Percentiles rank a stretch among this genome's conserved stretches.
These are phyloP conservation scores for Malacosoma neustria DNA, from an alignment of 2,888 invertebrate species.

Conservation along the genomic window DNA sequence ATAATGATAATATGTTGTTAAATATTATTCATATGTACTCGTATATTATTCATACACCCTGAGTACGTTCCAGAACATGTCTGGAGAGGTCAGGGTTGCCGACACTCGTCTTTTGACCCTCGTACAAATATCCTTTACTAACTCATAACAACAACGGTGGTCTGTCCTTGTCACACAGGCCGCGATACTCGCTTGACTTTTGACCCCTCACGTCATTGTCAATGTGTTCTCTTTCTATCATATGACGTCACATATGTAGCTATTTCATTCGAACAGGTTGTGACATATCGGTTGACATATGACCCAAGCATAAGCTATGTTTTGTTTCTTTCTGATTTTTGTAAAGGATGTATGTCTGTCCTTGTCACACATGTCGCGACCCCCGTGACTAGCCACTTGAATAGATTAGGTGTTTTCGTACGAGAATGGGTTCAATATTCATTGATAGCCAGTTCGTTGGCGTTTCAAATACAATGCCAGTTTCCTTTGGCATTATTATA, in stretches of 20 bases:
- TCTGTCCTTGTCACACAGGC: slow-evolving; percentile 50
- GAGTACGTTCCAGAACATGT: slow-evolving; percentile 51
- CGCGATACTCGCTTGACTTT: slow-evolving; percentile 69
- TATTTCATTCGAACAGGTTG: slow-evolving; percentile 63
- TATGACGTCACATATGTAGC: slow-evolving; percentile 24
- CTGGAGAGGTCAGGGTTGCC: slow-evolving; percentile 69
- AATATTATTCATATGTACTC: not conserved
- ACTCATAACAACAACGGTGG: slow-evolving; percentile 27
- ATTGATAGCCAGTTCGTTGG: slow-evolving; percentile 65
- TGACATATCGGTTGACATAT: slow-evolving; percentile 72
- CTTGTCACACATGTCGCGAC: slow-evolving; percentile 58
- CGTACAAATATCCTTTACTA: slow-evolving; percentile 32
- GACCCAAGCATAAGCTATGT: slow-evolving; percentile 52
- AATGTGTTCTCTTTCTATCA: slow-evolving; percentile 44
- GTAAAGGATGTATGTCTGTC: slow-evolving; percentile 35
- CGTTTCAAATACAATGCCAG: slow-evolving; percentile 54
- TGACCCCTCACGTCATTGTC: slow-evolving; percentile 70
- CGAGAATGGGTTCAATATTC: slow-evolving; percentile 62
- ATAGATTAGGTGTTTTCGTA: slow-evolving; percentile 74
- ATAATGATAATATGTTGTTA: no score
- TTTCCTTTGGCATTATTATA: slow-evolving; percentile 24
- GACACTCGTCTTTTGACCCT: slow-evolving; percentile 71
- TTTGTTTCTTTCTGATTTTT: slow-evolving; percentile 44
- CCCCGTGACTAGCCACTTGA: slow-evolving; percentile 67
- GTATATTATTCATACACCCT: slow-evolving; percentile 11